Evolutionary conservation across 2,888 invertebrate genomes (phyloP), one percentile per base, ranked within the genome.

Genomic region (Microctonus brassicae): DNA sequence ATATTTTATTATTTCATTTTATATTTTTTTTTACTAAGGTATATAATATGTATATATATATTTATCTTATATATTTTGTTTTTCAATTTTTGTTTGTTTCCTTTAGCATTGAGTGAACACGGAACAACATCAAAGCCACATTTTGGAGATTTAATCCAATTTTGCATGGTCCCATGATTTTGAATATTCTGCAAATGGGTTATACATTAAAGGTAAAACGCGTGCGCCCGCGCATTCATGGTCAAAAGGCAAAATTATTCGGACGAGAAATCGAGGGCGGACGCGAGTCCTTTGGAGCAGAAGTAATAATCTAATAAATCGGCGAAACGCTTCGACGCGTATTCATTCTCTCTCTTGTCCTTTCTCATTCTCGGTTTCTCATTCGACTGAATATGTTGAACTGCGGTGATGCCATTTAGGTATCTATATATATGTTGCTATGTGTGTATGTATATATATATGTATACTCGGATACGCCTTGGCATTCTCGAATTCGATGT

Each of bases 261-360:
- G 47, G 47, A 47, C 47, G 20, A 47, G 47, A 47, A 47, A 39
- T 39, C 47, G n/a, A 52, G 63, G 47, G 52, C 47, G 47, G 52
- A 64, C 17, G 29, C 47, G 29, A 42, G 13, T 57, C 58, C 69
- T 33, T 68, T 61, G 67, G 53, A 64, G 33, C 63, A 34, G 39
- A 29, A 24, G 75, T 80, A 79, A 83, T 81, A 82, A 82, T 80
- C 78, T 75, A 80, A 84, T 83, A 84, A 84, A 84, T 84, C 78
- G 74, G 60, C 58, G 70, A 65, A 57, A 68, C 70, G 47, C 47
- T 17, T 17, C 34, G 20, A 60, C 34, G 60, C 20, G 34, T 60
- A 33, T 60, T 60, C 34, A 60, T 55, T 55, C 20, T 17, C 36
- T 53, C 7, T 33, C 22, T 22, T 33, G 13, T 13, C 24, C 52